phyloP scores from a whole-genome alignment of 2,113 vertebrate genomes.

The Eptesicus fuscus region DNA sequence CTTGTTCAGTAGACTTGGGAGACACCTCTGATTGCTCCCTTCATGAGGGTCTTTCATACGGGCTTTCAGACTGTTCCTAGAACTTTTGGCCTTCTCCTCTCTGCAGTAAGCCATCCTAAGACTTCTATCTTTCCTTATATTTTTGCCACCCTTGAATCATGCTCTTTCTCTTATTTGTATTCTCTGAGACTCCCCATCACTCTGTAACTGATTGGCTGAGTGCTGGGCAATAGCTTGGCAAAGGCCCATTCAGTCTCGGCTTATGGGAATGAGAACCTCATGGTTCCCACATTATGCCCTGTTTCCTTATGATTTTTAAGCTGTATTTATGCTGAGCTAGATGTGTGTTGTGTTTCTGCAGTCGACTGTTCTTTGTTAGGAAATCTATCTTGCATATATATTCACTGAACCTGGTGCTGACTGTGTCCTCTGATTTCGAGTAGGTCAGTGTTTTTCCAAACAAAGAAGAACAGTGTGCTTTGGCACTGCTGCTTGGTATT shows the following conservation, averaged over 20 bases:
- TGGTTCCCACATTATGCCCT: not conserved
- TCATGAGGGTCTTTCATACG: not conserved
- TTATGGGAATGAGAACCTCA: not conserved
- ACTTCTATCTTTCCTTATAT: not conserved
- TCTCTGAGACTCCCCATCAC: not conserved
- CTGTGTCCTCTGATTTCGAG: not conserved
- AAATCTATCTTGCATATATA: not conserved
- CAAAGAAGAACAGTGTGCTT: constrained; percentile 47
- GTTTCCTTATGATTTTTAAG: not conserved
- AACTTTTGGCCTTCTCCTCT: not conserved
- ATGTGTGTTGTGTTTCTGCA: not conserved
- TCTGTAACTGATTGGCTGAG: not conserved
- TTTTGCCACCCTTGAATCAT: not conserved
- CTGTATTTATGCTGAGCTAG: not conserved
- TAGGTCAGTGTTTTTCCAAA: constrained; percentile 36
- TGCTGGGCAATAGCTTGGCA: constrained; percentile 12
- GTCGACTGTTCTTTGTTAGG: not conserved
- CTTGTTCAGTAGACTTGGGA: not conserved
- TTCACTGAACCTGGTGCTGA: not conserved
- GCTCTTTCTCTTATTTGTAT: not conserved
- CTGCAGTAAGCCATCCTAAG: not conserved
- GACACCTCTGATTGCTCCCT: not conserved
- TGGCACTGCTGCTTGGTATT: constrained; percentile 43
- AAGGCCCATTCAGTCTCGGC: not conserved
- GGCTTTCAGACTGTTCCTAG: not conserved